Percentiles rank a stretch among this genome's conserved stretches.
phyloP scores from a whole-genome alignment of 2,113 vertebrate genomes.

The Oceanodroma tethys region DNA sequence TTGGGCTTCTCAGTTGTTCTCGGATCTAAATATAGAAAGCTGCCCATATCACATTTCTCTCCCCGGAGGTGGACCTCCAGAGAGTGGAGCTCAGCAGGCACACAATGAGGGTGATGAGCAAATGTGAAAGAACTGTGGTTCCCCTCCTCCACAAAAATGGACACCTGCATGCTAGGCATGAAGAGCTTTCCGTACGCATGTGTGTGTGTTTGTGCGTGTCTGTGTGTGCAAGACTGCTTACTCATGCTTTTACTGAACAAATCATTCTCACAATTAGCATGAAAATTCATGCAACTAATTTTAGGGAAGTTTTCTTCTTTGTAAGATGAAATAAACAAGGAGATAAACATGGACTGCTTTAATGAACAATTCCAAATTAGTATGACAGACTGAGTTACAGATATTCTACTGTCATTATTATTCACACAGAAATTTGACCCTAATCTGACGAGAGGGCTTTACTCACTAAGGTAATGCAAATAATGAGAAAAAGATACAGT shows the following conservation, averaged over 20 bases:
- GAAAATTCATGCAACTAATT: not conserved
- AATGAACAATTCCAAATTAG: not conserved
- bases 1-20: constrained; percentile 11
- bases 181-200: not conserved
- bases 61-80: not conserved
- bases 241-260: not conserved
- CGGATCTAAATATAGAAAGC: constrained; percentile 4
- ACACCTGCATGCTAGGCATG: not conserved
- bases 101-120: not conserved
- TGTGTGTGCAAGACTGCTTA: not conserved
- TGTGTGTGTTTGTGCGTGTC: accelerated
- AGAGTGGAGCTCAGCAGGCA: not conserved
- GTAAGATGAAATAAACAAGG: not conserved
- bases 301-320: not conserved
- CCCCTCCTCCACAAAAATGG: not conserved
- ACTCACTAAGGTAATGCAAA: not conserved
- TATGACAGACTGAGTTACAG: not conserved
- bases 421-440: not conserved
- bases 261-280: not conserved
- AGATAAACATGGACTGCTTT: not conserved
- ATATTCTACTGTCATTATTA: not conserved
- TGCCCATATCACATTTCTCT: not conserved
- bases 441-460: not conserved
- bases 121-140: not conserved
- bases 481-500: not conserved